Conservation (phyloP, 2,888 invertebrate genomes). For the Bombyx huttoni region DNA sequence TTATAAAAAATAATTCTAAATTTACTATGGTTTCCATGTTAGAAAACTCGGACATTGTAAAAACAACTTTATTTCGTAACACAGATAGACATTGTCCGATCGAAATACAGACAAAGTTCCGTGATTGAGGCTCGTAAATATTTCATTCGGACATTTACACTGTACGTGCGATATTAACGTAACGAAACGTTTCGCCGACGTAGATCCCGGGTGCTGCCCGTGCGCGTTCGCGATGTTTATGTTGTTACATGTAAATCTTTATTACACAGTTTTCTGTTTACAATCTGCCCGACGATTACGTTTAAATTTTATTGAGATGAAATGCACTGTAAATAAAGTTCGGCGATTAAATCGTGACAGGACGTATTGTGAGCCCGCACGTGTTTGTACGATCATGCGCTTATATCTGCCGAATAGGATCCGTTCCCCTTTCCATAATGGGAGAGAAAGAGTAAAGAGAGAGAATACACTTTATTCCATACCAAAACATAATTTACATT, state of each 20-base stretch:
- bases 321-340: background rate
- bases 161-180: background rate
- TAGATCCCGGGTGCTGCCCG: background rate
- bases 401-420: too few species aligned
- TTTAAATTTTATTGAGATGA: background rate
- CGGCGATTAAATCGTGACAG: background rate
- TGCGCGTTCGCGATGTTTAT: background rate
- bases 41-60: background rate
- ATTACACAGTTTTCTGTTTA: background rate
- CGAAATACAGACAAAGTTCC: slow-evolving; percentile 8
- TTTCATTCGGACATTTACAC: slow-evolving; percentile 4
- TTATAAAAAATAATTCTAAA: too few species aligned
- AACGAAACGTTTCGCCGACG: background rate
- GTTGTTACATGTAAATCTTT: background rate
- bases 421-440: too few species aligned
- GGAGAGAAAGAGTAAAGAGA: too few species aligned
- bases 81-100: background rate
- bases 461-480: too few species aligned
- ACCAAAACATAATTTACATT: too few species aligned
- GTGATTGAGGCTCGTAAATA: slow-evolving; percentile 9
- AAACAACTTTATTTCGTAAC: background rate
- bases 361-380: too few species aligned
- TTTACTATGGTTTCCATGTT: background rate
- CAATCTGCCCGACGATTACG: slow-evolving; percentile 1
- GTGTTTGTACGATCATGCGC: too few species aligned